Evolutionary conservation across 1,140 invertebrate species (phyloP).

Genomic region (Diuraphis noxia): DNA sequence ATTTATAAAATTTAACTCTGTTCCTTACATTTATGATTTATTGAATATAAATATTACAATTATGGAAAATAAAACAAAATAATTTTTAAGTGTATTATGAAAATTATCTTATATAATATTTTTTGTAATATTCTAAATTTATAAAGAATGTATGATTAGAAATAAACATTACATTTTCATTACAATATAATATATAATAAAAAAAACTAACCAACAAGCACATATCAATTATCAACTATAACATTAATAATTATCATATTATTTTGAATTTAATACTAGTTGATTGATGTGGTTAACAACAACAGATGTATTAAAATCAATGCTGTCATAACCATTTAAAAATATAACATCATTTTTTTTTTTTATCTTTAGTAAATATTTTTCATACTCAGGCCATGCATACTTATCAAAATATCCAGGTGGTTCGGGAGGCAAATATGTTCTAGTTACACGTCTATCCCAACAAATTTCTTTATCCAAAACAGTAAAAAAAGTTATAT

Average conservation of each 20-base stretch:
- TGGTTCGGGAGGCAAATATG: constrained; percentile 46
- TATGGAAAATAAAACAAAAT: not conserved
- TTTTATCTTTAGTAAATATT: constrained; percentile 13
- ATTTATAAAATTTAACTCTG: not conserved
- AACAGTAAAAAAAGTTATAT: constrained; percentile 39
- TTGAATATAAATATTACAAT: not conserved
- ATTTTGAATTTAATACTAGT: not conserved
- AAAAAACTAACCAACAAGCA: not conserved
- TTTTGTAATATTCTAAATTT: not conserved
- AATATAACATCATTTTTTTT: constrained; percentile 31
- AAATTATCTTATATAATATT: not conserved
- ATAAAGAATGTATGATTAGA: not conserved
- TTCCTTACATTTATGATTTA: not conserved
- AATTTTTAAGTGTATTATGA: not conserved
- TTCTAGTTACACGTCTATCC: constrained; percentile 4
- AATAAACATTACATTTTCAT: not conserved
- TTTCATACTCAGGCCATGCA: constrained; percentile 40
- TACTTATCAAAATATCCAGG: constrained; percentile 38
- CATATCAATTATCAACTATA: too few relatives aligned
- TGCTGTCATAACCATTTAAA: constrained; percentile 41
- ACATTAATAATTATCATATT: too few relatives aligned
- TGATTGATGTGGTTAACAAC: constrained; percentile 26
- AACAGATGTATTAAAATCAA: constrained; percentile 7
- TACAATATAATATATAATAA: not conserved
- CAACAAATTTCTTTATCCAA: constrained; percentile 25